Percentiles rank a stretch among this genome's conserved stretches.
Evolutionary conservation across 2,113 vertebrate species (phyloP).

Genomic region (Pardalotus punctatus): DNA sequence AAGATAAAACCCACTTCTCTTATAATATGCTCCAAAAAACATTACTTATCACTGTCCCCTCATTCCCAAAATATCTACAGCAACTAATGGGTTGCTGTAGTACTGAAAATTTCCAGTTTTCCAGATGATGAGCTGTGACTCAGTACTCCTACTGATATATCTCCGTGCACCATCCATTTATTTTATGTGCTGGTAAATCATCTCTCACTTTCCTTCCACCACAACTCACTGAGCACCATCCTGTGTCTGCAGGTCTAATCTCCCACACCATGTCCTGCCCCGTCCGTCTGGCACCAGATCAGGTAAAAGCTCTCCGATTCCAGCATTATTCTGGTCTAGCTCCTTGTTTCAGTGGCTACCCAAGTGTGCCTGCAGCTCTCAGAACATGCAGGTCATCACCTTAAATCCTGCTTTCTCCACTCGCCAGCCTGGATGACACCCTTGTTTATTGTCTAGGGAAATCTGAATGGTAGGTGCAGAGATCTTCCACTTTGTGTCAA

Average conservation of each 20-base stretch:
- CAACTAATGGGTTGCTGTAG: constrained; percentile 17
- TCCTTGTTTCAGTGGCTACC: neutral
- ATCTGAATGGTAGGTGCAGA: neutral
- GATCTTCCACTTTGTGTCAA: neutral
- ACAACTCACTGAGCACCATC: neutral
- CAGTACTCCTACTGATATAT: constrained; percentile 37
- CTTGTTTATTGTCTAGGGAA: neutral
- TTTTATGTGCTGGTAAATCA: constrained; percentile 24
- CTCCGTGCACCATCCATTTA: constrained; percentile 32
- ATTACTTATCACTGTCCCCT: constrained; percentile 43
- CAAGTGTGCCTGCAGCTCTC: neutral
- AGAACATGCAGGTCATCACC: neutral
- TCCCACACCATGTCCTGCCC: neutral
- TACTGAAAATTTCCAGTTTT: constrained; percentile 49
- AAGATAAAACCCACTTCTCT: constrained; percentile 41
- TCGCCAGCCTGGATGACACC: neutral
- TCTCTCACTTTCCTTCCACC: neutral
- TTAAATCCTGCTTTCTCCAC: neutral
- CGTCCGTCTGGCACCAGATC: neutral
- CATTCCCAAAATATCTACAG: constrained; percentile 23
- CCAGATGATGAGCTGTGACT: constrained; percentile 61
- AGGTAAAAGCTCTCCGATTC: neutral
- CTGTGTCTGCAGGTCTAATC: neutral
- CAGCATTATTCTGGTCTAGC: neutral
- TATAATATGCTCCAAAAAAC: constrained; percentile 11